Conservation (phyloP, 1,140 invertebrate genomes). For the Lerema accius region DNA sequence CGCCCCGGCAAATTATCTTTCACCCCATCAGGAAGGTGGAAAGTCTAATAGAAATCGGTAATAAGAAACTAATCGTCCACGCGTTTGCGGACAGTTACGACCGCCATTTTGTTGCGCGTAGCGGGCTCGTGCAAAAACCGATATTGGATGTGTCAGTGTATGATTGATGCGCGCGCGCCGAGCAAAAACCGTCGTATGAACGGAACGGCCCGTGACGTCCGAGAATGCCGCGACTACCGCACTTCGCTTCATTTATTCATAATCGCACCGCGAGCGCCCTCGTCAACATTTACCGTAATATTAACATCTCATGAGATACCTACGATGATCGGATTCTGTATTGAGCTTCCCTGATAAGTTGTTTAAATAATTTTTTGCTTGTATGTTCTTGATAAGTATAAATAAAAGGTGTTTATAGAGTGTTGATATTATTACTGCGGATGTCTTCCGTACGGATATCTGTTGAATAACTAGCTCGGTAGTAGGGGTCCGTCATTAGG, state of each 20-base stretch:
- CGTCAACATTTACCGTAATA: slow-evolving; percentile 44
- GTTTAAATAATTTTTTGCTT: too few species aligned
- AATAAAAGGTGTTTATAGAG: too few species aligned
- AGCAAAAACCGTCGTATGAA: slow-evolving; percentile 69
- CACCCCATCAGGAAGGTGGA: slow-evolving; percentile 75
- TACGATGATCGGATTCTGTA: slow-evolving; percentile 1
- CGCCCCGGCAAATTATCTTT: slow-evolving; percentile 76
- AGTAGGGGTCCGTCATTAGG: too few species aligned
- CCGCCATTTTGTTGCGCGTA: slow-evolving; percentile 66
- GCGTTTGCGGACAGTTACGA: slow-evolving; percentile 70
- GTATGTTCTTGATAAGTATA: too few species aligned
- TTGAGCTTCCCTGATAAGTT: too few species aligned
- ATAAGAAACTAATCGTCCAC: slow-evolving; percentile 77
- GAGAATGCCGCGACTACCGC: slow-evolving; percentile 47
- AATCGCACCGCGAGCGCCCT: slow-evolving; percentile 36
- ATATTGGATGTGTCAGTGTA: slow-evolving; percentile 80
- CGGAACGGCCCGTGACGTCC: slow-evolving; percentile 67
- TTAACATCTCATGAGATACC: slow-evolving; percentile 22
- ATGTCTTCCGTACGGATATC: too few species aligned
- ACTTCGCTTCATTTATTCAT: slow-evolving; percentile 42
- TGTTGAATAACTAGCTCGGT: too few species aligned
- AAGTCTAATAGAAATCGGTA: slow-evolving; percentile 80
- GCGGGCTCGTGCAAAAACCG: slow-evolving; percentile 68
- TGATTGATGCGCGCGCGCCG: slow-evolving; percentile 70
- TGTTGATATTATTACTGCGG: too few species aligned